These are phyloP conservation scores for Pyrocoelia pectoralis DNA, from an alignment of 2,888 invertebrate species.

Conservation along the genomic window DNA sequence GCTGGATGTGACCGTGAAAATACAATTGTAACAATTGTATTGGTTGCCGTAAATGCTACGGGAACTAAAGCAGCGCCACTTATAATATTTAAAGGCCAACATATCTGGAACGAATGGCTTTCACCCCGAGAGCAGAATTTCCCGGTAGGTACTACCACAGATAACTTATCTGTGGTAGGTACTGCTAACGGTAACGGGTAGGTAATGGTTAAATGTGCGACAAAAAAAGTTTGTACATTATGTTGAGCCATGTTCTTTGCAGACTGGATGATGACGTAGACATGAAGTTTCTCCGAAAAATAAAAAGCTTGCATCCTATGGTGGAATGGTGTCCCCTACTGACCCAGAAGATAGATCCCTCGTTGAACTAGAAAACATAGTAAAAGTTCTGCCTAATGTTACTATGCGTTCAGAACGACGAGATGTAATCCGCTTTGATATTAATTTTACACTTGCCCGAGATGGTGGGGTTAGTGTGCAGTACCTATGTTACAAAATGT, in stretches of 20 bases:
- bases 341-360: neutral
- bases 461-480: no score
- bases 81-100: constrained; percentile 42
- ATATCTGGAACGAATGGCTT: constrained; percentile 48
- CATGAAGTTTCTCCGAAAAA: neutral
- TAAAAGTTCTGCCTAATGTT: neutral
- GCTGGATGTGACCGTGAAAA: constrained; percentile 33
- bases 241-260: neutral
- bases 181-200: no score
- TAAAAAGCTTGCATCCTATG: neutral
- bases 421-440: no score
- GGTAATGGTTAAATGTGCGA: neutral
- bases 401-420: neutral
- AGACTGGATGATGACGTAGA: no score
- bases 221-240: neutral
- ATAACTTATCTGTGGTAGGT: no score
- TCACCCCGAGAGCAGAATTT: constrained; percentile 24
- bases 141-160: no score
- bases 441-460: no score
- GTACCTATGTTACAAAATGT: no score
- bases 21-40: constrained; percentile 31
- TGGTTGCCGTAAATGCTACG: constrained; percentile 26
- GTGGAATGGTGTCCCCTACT: neutral
- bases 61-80: constrained; percentile 35
- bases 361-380: neutral